A percentile compares a stretch with the other conserved stretches of the same genome.
These are phyloP conservation scores for Cairina moschata DNA, from an alignment of 2,113 vertebrate genomes.

Conservation along the genomic window DNA sequence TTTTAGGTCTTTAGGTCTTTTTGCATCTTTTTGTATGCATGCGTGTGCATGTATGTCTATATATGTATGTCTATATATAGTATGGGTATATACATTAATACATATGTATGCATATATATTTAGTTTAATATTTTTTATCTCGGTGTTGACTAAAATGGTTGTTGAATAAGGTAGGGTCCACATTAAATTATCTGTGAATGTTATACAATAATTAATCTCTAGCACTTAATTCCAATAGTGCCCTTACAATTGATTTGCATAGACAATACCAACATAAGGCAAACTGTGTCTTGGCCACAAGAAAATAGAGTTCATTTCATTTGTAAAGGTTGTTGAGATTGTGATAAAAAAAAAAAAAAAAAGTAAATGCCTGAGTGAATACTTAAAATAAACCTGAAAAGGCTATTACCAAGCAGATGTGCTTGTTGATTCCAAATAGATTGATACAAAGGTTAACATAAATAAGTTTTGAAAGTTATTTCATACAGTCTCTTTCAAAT, in stretches of 20 bases:
- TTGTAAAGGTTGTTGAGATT: background rate
- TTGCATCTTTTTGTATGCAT: background rate
- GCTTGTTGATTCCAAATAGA: background rate
- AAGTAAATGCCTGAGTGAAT: slow-evolving; percentile 12
- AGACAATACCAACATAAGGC: background rate
- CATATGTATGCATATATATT: background rate
- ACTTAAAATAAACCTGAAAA: background rate
- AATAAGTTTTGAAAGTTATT: background rate
- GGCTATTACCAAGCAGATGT: background rate
- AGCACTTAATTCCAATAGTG: background rate
- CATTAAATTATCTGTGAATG: background rate
- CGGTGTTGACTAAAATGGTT: background rate
- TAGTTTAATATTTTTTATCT: background rate
- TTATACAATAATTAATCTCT: background rate
- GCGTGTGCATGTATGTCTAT: fast-evolving
- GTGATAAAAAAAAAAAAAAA: background rate
- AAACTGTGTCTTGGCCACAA: background rate
- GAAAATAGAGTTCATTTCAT: background rate
- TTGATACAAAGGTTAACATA: background rate
- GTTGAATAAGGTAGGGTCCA: background rate
- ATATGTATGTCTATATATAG: background rate
- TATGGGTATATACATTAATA: background rate
- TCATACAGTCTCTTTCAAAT: background rate
- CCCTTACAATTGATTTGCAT: background rate
- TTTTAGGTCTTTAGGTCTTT: background rate